These are phyloP conservation scores for Parazoanthus swiftii DNA, from an alignment of 92 coral and sea anemone species.

Conservation along the genomic window DNA sequence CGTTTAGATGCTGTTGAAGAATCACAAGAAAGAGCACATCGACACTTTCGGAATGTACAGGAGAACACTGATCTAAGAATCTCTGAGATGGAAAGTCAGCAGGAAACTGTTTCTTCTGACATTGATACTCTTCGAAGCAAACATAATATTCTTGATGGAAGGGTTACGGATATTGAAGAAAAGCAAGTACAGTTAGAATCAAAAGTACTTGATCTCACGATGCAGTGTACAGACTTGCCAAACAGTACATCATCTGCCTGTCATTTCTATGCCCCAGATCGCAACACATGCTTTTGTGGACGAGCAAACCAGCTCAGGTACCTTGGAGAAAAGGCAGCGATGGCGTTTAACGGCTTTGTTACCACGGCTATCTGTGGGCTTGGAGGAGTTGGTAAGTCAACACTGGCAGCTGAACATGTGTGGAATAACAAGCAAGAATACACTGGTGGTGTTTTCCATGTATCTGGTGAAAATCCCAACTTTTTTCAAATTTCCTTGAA, in stretches of 20 bases:
- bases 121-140: conserved; percentile 9
- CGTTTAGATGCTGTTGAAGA: conserved; percentile 26
- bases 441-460: conserved; percentile 83
- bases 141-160: conserved; percentile 30
- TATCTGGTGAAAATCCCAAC: conserved; percentile 72
- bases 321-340: conserved; percentile 42
- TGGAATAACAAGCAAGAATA: conserved; percentile 59
- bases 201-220: conserved; percentile 45
- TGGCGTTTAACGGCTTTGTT: conserved; percentile 21
- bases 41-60: conserved; percentile 1
- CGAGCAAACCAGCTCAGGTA: conserved; percentile 53
- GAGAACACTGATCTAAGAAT: conserved; percentile 9
- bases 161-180: conserved; percentile 34
- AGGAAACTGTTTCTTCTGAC: conserved; percentile 16
- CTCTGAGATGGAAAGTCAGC: conserved; percentile 31
- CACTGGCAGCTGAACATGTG: conserved; percentile 78
- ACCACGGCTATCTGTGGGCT: conserved; percentile 77
- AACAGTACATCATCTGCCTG: background rate
- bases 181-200: conserved; percentile 40
- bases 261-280: conserved; percentile 58
- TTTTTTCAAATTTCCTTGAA: conserved; percentile 62
- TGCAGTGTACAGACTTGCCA: background rate
- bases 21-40: conserved; percentile 29
- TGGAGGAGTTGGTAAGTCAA: conserved; percentile 87
- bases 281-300: conserved; percentile 67